These are phyloP conservation scores for Corvus hawaiiensis DNA, from an alignment of 2,113 vertebrate genomes.

Conservation along the genomic window DNA sequence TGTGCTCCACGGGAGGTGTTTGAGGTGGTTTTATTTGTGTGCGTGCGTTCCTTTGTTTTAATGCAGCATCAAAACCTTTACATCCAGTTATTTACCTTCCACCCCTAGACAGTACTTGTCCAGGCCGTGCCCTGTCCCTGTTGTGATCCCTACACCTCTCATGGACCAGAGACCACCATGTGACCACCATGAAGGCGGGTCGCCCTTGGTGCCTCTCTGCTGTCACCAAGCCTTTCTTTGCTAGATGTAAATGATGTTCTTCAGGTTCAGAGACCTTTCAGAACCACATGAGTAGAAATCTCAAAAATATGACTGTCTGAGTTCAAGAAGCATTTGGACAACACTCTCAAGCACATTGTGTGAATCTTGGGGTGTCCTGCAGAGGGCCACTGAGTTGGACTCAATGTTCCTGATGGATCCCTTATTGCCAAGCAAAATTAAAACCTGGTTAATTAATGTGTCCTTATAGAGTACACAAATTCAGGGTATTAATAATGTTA, in stretches of 20 bases:
- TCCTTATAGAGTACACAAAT: not conserved
- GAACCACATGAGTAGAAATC: not conserved
- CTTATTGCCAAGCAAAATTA: not conserved
- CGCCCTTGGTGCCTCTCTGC: not conserved
- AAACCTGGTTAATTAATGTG: not conserved
- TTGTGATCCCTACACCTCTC: not conserved
- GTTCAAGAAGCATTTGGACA: not conserved
- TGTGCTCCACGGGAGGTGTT: not conserved
- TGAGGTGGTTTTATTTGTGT: not conserved
- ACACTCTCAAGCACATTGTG: not conserved
- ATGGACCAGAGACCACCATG: not conserved
- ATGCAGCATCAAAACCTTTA: not conserved
- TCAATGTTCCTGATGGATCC: not conserved
- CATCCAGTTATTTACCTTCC: not conserved
- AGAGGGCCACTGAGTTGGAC: not conserved
- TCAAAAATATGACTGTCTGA: not conserved
- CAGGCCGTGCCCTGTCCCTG: fast-evolving
- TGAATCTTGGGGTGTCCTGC: not conserved
- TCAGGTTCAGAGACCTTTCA: not conserved
- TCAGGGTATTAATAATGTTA: not conserved
- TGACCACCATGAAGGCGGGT: not conserved
- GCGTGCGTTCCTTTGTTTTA: fast-evolving
- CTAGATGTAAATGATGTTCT: not conserved
- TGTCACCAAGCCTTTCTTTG: not conserved
- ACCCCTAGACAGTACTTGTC: not conserved